Base-by-base conservation (phyloP, 1,140 invertebrate genomes). In the Papilio aristodemus region DNA sequence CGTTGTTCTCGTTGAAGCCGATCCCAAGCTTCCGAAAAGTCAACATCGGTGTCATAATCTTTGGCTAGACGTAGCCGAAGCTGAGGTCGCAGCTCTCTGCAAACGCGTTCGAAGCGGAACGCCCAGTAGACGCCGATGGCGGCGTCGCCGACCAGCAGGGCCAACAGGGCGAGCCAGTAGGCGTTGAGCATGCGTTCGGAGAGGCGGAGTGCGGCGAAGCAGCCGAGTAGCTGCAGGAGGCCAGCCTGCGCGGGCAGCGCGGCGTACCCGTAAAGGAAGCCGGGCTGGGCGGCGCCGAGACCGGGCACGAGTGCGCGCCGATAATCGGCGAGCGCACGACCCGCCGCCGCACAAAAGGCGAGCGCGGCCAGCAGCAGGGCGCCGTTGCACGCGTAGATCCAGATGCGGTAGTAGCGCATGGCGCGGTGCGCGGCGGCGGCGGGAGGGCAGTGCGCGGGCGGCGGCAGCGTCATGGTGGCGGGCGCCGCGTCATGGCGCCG, bases 351-450 rank as follows among this genome's bases (percentile, higher is more conserved):
- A 71, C 94, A 94, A 87, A 97, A 97, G 27, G 96, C 95, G 58
- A 97, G 87, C 79, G 96, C 96, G 83, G 95, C 95, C 71, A 96
- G 93, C 85, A 97, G 92, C 84, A 97, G 93, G 72, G 96, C 96
- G 86, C 95, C 94, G 93, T 97, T 97, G 94, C 96, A 97, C 81
- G 96, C 95, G 93, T 97, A 97, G 85, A 97, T 97, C 96, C 96
- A 97, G 82, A 97, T 94, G 88, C 96, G 95, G 92, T 98, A 98
- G 93, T 97, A 97, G 84, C 86, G 88, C 88, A 91, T 91, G 70
- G 88, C 88, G 85, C 85, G 85, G 71, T 87, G 85, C 85, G 86
- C 85, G 82, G 86, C 85, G 81, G 84, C 85, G 78, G 74, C 71
- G 66, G 85, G 86, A 86, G 84, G 83, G 85, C 85, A 83, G 84